phyloP scores from a whole-genome alignment of 1,140 invertebrate species.

The Nasonia vitripennis region DNA sequence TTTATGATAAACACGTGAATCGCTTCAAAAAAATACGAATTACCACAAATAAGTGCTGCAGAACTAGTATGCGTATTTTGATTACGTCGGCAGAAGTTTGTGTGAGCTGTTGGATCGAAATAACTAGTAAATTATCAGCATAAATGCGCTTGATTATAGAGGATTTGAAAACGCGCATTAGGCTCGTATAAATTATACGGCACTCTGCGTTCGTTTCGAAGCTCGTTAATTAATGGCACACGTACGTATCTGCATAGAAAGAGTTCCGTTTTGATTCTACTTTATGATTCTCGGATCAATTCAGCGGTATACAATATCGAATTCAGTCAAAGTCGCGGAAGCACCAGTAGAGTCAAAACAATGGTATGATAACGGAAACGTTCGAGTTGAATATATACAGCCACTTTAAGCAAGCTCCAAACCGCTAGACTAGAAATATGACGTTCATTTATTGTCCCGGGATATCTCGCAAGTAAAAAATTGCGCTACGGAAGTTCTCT shows the following conservation, averaged over 20 bases:
- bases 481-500: neutral
- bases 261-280: neutral
- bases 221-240: neutral
- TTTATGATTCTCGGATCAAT: conserved; percentile 2
- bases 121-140: conserved; percentile 5
- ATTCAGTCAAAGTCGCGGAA: neutral
- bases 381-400: too few species aligned
- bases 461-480: conserved; percentile 1
- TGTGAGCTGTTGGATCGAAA: conserved; percentile 4
- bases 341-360: neutral
- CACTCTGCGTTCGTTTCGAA: neutral
- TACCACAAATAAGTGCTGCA: too few species aligned
- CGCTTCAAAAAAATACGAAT: too few species aligned
- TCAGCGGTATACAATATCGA: neutral
- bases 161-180: conserved; percentile 23
- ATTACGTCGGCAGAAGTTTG: neutral
- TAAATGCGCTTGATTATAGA: conserved; percentile 5
- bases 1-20: too few species aligned
- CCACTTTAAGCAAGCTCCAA: neutral
- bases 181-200: neutral
- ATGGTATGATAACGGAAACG: neutral
- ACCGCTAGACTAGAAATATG: neutral
- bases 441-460: neutral
- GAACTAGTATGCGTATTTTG: neutral
- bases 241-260: neutral